Evolutionary conservation across 1,140 invertebrate genomes (phyloP), one percentile per base, ranked within the genome.

Genomic region (Cyclargus thomasi): DNA sequence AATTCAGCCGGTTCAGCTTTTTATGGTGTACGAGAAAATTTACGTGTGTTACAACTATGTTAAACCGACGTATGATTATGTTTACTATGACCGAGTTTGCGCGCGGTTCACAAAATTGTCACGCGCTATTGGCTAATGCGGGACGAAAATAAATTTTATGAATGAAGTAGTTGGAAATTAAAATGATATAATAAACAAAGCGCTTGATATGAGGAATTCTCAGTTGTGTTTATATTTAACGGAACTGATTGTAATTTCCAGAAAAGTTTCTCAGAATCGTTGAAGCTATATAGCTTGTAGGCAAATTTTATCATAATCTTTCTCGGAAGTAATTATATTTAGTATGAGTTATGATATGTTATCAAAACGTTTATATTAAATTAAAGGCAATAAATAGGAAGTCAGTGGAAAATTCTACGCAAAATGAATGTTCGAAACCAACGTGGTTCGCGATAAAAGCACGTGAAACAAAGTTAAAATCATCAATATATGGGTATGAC

Each of bases 91-190:
- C 53, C 55, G 18, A 17, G 10, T 59, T 59, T 59, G 55, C 17
- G 18, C 55, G 18, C 11, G 18, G 20, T 7, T 59, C 55, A n/a
- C 20, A 11, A 59, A 59, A 59, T 59, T 59, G 55, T 59, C 55
- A 20, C 55, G 55, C 55, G 18, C 20, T 59, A 21, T 59, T 59
- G 18, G 55, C 17, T 21, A 21, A 18, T 20, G 5, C 55, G 4
- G 3, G 55, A 18, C 20, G 20, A 59, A 59, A 59, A 59, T 59
- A 59, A 20, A 59, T 20, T 20, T 20, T 59, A 21, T 59, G 17
- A 59, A 59, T 59, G 55, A 59, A 21, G 18, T 59, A 20, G 55
- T 59, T 11, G 18, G 55, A 59, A 59, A 59, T 11, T 22, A 20
- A 20, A 59, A 59, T 59, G 55, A 18, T 59, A 59, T 59, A 11